These are phyloP conservation scores for Thymallus thymallus DNA, from an alignment of 2,113 vertebrate species.

Conservation along the genomic window DNA sequence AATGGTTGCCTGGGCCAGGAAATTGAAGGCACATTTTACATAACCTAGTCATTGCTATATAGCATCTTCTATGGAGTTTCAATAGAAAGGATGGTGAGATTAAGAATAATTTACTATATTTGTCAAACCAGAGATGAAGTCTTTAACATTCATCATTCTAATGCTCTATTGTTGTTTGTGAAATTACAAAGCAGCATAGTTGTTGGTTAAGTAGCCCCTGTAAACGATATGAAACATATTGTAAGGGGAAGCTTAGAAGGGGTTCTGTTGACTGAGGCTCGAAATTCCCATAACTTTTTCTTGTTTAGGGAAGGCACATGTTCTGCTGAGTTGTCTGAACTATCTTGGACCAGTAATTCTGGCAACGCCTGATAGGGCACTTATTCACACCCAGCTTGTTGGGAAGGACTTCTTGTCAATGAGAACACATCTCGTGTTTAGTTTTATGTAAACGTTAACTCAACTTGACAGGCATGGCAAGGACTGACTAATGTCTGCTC, in stretches of 20 bases:
- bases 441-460: conserved; percentile 6
- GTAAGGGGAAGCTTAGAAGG: background rate
- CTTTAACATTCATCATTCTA: background rate
- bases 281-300: background rate
- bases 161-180: background rate
- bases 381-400: conserved; percentile 18
- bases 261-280: background rate
- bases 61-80: too few relatives aligned
- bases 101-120: background rate
- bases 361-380: conserved; percentile 18
- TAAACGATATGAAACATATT: background rate
- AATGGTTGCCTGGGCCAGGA: conserved; percentile 16
- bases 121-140: background rate
- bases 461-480: conserved; percentile 20
- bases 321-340: conserved; percentile 36
- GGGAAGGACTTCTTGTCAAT: conserved; percentile 3
- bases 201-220: background rate
- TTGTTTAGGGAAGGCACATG: conserved; percentile 56
- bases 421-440: background rate
- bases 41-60: too few relatives aligned
- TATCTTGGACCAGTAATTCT: conserved; percentile 12
- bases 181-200: background rate
- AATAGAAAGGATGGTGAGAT: background rate
- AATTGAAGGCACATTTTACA: conserved; percentile 17
- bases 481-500: background rate